Base-by-base conservation (phyloP, 2,888 invertebrate genomes). In the Agrotis clavis region DNA sequence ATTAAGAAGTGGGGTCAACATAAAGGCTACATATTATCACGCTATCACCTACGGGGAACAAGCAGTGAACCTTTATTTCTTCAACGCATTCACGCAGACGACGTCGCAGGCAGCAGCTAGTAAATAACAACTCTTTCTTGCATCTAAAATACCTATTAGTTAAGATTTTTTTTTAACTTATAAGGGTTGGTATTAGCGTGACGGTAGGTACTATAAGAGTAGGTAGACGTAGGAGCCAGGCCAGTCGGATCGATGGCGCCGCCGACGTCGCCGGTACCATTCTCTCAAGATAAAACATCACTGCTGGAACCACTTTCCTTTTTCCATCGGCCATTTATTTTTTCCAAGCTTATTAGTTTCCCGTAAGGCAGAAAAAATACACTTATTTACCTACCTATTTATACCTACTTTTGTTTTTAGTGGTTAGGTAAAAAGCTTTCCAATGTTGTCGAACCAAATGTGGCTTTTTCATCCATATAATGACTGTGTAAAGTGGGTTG, bases 231-330 rank as follows among this genome's bases (percentile, higher is more conserved):
- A 73, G 62, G 35, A 64, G 57, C 51, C 60, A 56, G 73, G n/a
- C 35, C 67, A 50, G 57, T 3, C 72, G 70, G 77, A 79, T 84
- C 83, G 83, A 86, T 86, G 85, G 73, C 81, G 85, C 75, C 85
- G 56, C 67, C 80, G 75, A 67, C 75, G 77, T 60, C 66, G 35
- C 60, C 75, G 35, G 25, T 59, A 41, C 79, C 69, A 65, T 63
- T 77, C 74, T 71, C 56, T 21, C 56, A 62, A 81, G 82, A 86
- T 82, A 87, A 81, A 84, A 85, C 80, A 75, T 73, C 79, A 75
- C 76, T 72, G 79, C 74, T 82, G 79, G 80, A 70, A 60, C 82
- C 75, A 85, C 77, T 86, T 87, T 86, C 71, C 64, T 77, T 82
- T 67, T 65, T 67, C 76, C 62, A 66, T 41, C 71, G 76, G 81